Base-by-base conservation (phyloP, 1,140 invertebrate species). In the Drosophila subpulchrella region DNA sequence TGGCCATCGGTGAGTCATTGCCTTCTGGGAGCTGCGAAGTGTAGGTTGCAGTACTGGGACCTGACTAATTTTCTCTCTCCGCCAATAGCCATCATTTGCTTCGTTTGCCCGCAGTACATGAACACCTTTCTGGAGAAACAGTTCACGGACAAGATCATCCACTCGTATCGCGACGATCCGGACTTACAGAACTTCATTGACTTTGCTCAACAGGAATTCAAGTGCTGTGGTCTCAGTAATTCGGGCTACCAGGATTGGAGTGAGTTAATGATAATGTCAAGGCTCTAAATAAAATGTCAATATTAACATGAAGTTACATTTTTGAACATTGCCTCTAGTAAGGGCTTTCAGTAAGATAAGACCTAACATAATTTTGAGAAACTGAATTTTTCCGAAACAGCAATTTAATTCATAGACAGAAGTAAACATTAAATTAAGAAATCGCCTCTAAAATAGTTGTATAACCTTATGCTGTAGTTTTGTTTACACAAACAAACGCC, bases 151-250 rank as follows among this genome's bases (percentile, higher is more conserved):
- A 96, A 97, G 89, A 96, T 98, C 10, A 97, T 98, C 55, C 90
- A 92, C 47, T 85, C 86, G 1, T 99, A 98, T 92, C 93, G 97
- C 57, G 97, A 98, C 91, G 97, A 98, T 93, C 95, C 96, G 11
- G 97, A 98, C 93, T 93, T 98, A 48, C 96, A 98, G 92, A 98
- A 98, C 93, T 95, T 98, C 66, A 98, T 98, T 71, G 97, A 98
- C 92, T 98, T 97, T 94, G 96, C 97, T 15, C 98, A 98, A 92
- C 96, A 97, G 93, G 96, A 98, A 96, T 98, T 98, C 83, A 95
- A 96, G 77, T 99, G 98, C 90, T 99, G 97, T 92, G 97, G 98
- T 12, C 93, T 99, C 1, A 97, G 96, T 48, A 96, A 97, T 68
- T 96, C 96, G 79, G 97, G 97, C 6, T 98, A 97, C 92, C 95